Percentiles rank a stretch among this genome's conserved stretches.
phyloP scores from a whole-genome alignment of 2,888 invertebrate genomes.

The Thysanoteuthis rhombus region DNA sequence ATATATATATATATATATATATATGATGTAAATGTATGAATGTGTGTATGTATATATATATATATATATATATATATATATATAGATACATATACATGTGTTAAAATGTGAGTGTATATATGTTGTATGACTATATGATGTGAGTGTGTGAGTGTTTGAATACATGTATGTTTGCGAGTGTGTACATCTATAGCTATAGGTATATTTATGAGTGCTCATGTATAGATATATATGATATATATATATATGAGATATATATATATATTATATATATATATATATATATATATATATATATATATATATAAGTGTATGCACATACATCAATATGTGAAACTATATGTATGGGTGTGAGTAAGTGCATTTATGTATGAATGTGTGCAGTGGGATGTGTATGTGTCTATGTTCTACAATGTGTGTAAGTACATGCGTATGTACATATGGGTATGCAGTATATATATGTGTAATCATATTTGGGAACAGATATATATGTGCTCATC shows the following conservation, averaged over 20 bases:
- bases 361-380: background rate
- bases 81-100: background rate
- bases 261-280: background rate
- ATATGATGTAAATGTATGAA: background rate
- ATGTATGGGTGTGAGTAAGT: background rate
- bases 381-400: too few relatives aligned
- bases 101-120: background rate
- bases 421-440: too few relatives aligned
- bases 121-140: background rate
- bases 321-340: background rate
- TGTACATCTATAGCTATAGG: background rate
- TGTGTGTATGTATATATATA: background rate
- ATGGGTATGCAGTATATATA: background rate
- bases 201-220: background rate
- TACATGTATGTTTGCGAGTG: background rate
- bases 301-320: background rate
- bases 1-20: background rate
- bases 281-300: background rate
- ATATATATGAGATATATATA: too few relatives aligned
- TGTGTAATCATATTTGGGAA: background rate
- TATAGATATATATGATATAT: background rate
- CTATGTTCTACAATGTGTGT: too few relatives aligned
- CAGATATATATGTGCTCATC: background rate
- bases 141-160: background rate
- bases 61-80: background rate